A percentile compares a stretch with the other conserved stretches of the same genome.
phyloP scores from a whole-genome alignment of 2,113 vertebrate species.

The Xyrauchen texanus region DNA sequence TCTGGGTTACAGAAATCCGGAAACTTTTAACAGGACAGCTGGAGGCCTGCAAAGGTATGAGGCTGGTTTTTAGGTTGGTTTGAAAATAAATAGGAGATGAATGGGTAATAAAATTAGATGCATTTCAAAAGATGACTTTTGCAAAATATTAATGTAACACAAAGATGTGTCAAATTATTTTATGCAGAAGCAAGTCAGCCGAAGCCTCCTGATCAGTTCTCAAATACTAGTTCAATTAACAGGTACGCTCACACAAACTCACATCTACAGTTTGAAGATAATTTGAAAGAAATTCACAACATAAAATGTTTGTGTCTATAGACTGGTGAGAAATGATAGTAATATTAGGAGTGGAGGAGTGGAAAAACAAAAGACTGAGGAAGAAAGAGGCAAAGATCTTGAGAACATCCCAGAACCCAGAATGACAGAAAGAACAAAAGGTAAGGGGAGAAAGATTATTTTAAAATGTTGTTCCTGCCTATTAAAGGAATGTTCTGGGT shows the following conservation, averaged over 20 bases:
- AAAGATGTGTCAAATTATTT: conserved; percentile 26
- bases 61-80: neutral
- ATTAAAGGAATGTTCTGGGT: too few species aligned
- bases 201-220: conserved; percentile 80
- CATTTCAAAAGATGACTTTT: too few species aligned
- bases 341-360: conserved; percentile 8
- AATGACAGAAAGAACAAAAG: conserved; percentile 24
- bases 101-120: too few species aligned
- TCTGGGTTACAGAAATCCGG: conserved; percentile 94
- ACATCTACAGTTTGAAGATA: neutral
- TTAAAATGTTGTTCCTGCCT: too few species aligned
- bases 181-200: conserved; percentile 87
- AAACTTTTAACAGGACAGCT: conserved; percentile 95
- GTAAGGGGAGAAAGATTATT: neutral
- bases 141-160: neutral
- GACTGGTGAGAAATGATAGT: too few species aligned
- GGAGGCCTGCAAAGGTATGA: conserved; percentile 89
- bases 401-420: conserved; percentile 12
- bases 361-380: conserved; percentile 21
- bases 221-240: conserved; percentile 47
- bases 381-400: conserved; percentile 35
- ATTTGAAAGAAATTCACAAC: neutral
- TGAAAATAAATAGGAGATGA: too few species aligned
- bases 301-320: too few species aligned
- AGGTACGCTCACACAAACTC: conserved; percentile 9